phyloP scores from a whole-genome alignment of 23 tunicate species.

The Trididemnum nubilum region DNA sequence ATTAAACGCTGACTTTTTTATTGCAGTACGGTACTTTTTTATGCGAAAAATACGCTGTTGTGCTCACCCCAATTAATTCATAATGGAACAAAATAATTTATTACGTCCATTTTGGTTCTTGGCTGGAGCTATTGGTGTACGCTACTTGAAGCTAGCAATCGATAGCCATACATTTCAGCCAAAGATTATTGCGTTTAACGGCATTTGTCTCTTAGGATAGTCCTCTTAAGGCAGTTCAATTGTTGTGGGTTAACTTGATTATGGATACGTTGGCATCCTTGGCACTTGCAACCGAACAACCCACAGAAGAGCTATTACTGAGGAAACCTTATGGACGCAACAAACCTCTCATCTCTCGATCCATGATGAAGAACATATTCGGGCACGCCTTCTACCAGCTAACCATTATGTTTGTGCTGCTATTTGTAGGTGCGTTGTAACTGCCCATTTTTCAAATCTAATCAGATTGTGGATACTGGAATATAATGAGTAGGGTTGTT shows the following conservation, averaged over 20 bases:
- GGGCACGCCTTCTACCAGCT: constrained; percentile 97
- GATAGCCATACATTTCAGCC: too few relatives aligned
- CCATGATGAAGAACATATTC: constrained; percentile 92
- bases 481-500: too few relatives aligned
- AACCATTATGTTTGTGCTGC: constrained; percentile 69
- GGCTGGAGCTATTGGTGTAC: too few relatives aligned
- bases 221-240: constrained; percentile 96
- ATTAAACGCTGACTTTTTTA: too few relatives aligned
- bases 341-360: constrained; percentile 82
- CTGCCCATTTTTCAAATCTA: neutral
- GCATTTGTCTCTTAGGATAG: constrained; percentile 93
- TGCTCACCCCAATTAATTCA: too few relatives aligned
- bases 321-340: constrained; percentile 97
- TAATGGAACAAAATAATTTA: too few relatives aligned
- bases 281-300: constrained; percentile 96
- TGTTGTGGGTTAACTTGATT: constrained; percentile 98
- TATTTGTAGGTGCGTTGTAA: constrained; percentile 77
- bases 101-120: too few relatives aligned
- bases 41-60: too few relatives aligned
- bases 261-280: constrained; percentile 99
- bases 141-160: too few relatives aligned
- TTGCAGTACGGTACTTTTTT: too few relatives aligned
- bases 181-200: too few relatives aligned
- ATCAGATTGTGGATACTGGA: too few relatives aligned
- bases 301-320: constrained; percentile 83